phyloP scores from a whole-genome alignment of 2,888 invertebrate species.

The Epsilonema sp. region DNA sequence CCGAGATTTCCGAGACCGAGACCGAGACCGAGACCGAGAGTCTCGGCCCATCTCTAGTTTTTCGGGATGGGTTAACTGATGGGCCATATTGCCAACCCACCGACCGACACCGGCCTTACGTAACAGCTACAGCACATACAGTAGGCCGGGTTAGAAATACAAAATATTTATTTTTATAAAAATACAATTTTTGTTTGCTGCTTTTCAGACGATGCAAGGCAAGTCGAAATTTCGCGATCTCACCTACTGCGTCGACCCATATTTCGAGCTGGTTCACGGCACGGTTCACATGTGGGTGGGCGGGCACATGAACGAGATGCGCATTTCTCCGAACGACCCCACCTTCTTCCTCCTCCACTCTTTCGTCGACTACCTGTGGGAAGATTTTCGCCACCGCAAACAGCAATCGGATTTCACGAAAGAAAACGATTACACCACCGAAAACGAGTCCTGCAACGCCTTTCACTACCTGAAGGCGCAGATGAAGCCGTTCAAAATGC shows the following conservation, averaged over 20 bases:
- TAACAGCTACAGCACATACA: too few species aligned
- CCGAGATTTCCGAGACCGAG: too few species aligned
- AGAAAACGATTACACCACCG: slow-evolving; percentile 3
- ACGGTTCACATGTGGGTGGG: slow-evolving; percentile 26
- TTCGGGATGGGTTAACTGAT: too few species aligned
- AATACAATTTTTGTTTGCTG: too few species aligned
- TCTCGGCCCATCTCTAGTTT: too few species aligned
- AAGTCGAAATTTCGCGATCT: too few species aligned
- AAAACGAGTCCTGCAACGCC: slow-evolving; percentile 2
- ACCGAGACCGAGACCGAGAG: too few species aligned
- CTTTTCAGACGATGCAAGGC: too few species aligned
- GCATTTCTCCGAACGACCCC: slow-evolving; percentile 28
- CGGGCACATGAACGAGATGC: slow-evolving; percentile 25
- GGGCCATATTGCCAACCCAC: too few species aligned
- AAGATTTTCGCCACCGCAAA: slow-evolving; percentile 16
- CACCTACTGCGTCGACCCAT: slow-evolving; percentile 13
- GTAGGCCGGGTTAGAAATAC: too few species aligned
- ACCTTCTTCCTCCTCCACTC: slow-evolving; percentile 29
- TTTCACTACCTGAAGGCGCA: neutral
- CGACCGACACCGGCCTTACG: too few species aligned
- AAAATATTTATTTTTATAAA: too few species aligned
- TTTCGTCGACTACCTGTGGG: slow-evolving; percentile 30
- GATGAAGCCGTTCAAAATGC: slow-evolving; percentile 7
- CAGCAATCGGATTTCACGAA: slow-evolving; percentile 3
- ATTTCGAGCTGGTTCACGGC: slow-evolving; percentile 19